Evolutionary conservation across 2,888 invertebrate species (phyloP).

Genomic region (Rhogogaster chlorosoma): DNA sequence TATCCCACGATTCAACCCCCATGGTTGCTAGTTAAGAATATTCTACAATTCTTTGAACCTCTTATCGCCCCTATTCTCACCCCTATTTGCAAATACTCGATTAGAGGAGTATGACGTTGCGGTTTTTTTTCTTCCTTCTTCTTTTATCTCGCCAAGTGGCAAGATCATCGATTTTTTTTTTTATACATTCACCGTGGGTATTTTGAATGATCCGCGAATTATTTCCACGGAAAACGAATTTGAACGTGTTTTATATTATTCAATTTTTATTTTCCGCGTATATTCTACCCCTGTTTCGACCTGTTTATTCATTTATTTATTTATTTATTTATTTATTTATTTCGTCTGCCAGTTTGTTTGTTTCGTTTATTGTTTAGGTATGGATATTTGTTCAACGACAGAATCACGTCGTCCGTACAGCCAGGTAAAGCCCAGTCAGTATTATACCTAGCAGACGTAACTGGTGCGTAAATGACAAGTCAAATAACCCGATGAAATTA

Average conservation of each 20-base stretch:
- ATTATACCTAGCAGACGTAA: not conserved
- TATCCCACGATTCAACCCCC: not conserved
- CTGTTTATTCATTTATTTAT: not conserved
- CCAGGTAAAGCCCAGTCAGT: not conserved
- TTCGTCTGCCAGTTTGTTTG: not conserved
- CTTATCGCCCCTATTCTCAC: not conserved
- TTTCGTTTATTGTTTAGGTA: not conserved
- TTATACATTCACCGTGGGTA: too few relatives aligned
- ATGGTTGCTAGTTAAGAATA: not conserved
- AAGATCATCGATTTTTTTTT: too few relatives aligned
- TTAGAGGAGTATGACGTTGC: not conserved
- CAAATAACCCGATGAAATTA: conserved; percentile 10
- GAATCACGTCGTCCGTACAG: not conserved
- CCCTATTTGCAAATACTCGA: not conserved
- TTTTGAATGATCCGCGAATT: too few relatives aligned
- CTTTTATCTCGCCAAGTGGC: too few relatives aligned
- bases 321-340: not conserved
- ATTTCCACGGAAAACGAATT: too few relatives aligned
- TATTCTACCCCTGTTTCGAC: not conserved
- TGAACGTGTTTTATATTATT: not conserved
- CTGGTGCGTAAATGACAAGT: not conserved
- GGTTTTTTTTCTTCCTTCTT: not conserved
- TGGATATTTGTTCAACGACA: not conserved
- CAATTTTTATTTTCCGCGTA: not conserved
- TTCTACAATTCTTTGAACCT: not conserved